These are phyloP conservation scores for Epinephelus coioides DNA, from an alignment of 2,797 vertebrate species.

Conservation along the genomic window DNA sequence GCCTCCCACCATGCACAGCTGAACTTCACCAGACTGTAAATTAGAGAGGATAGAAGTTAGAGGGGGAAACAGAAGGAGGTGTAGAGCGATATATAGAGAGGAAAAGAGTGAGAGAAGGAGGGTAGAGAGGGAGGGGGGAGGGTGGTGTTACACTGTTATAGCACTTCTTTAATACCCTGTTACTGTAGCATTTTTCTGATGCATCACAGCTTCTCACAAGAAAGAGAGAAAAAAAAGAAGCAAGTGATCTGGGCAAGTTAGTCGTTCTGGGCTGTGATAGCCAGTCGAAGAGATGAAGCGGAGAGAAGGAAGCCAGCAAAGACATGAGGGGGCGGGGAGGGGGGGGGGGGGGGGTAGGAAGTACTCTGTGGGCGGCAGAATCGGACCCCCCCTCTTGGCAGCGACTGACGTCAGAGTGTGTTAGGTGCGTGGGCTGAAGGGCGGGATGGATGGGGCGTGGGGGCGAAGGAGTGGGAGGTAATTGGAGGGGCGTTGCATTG, in stretches of 20 bases:
- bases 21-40: conserved; percentile 79
- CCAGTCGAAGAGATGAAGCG: conserved; percentile 65
- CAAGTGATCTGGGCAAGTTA: conserved; percentile 57
- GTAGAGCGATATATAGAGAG: conserved; percentile 56
- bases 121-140: background rate
- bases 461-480: conserved; percentile 89
- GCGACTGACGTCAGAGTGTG: conserved; percentile 84
- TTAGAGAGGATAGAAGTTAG: conserved; percentile 74
- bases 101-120: conserved; percentile 46
- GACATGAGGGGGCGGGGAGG: conserved; percentile 69
- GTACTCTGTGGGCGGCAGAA: conserved; percentile 82
- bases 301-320: conserved; percentile 78
- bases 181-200: conserved; percentile 51
- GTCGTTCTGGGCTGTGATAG: conserved; percentile 68
- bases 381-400: conserved; percentile 76
- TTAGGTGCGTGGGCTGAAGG: conserved; percentile 85
- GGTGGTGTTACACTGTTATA: conserved; percentile 63
- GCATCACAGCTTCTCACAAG: conserved; percentile 57
- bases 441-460: conserved; percentile 88
- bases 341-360: conserved; percentile 77
- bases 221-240: conserved; percentile 30
- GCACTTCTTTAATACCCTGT: conserved; percentile 57
- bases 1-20: conserved; percentile 78
- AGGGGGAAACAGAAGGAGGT: conserved; percentile 74
- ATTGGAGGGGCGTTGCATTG: conserved; percentile 90